Base-by-base conservation (phyloP, 2,888 invertebrate genomes). In the Euspilapteryx auroguttella region DNA sequence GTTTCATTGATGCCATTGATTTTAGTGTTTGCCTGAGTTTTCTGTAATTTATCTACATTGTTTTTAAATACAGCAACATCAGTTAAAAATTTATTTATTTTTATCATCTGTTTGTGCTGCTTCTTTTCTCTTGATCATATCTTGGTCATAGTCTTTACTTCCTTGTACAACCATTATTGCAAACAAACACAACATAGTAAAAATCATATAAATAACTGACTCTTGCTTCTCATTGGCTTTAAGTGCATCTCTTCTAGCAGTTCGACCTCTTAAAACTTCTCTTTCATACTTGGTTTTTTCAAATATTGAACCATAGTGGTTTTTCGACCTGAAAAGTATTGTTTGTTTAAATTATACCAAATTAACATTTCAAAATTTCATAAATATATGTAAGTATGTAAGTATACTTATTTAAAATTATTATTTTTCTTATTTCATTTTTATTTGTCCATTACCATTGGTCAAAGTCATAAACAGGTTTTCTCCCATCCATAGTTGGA, bases 381-480 rank as follows among this genome's bases (percentile, higher is more conserved):
- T n/a, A n/a, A n/a, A n/a, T n/a, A n/a, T n/a, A n/a, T n/a, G n/a
- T n/a, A n/a, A n/a, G n/a, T n/a, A n/a, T n/a, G n/a, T n/a, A n/a
- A n/a, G n/a, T n/a, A n/a, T n/a, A n/a, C n/a, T n/a, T n/a, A n/a
- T n/a, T n/a, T n/a, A n/a, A n/a, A n/a, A n/a, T n/a, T n/a, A n/a
- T n/a, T n/a, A n/a, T n/a, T n/a, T n/a, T n/a, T n/a, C n/a, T n/a
- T n/a, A n/a, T n/a, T n/a, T n/a, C n/a, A n/a, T n/a, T n/a, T n/a
- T n/a, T n/a, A n/a, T n/a, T n/a, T n/a, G n/a, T n/a, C n/a, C n/a
- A n/a, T 35, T 56, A 78, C 91, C 90, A 94, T 36, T 83, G 80
- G 47, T 94, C 93, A 58, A 89, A 92, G 54, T 94, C 78, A 48
- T 88, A 93, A 15, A 85, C 80, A 7, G 82, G 80, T n/a, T 80